Evolutionary conservation across 2,888 invertebrate genomes (phyloP).

Genomic region (Heliconius ismenius): DNA sequence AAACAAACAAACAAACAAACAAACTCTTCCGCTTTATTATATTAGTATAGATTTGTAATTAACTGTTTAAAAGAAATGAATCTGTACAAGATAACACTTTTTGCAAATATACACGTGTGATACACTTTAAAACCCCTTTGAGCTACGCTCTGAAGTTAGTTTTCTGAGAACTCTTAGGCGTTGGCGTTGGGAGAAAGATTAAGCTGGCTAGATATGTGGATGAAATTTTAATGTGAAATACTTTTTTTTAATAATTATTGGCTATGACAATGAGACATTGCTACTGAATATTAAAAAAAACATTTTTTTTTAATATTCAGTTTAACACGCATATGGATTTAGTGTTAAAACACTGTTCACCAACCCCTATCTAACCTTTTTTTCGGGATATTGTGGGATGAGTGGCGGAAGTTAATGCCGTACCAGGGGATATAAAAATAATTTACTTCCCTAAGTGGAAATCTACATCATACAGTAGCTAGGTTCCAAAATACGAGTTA

Average conservation of each 20-base stretch:
- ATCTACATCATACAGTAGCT: too few relatives aligned
- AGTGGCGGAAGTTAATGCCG: not conserved
- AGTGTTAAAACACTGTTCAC: not conserved
- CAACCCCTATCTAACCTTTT: too few relatives aligned
- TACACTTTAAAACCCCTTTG: constrained; percentile 12
- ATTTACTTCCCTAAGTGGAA: too few relatives aligned
- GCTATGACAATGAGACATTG: not conserved
- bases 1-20: too few relatives aligned
- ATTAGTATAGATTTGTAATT: too few relatives aligned
- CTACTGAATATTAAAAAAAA: not conserved
- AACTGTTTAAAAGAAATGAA: constrained; percentile 1
- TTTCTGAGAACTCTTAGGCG: constrained; percentile 4
- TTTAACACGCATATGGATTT: not conserved
- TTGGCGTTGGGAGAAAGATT: not conserved
- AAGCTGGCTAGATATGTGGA: not conserved
- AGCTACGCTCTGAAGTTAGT: constrained; percentile 14
- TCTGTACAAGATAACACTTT: constrained; percentile 7
- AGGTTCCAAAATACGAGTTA: too few relatives aligned
- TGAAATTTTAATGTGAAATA: not conserved
- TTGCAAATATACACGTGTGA: constrained; percentile 14
- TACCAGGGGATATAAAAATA: not conserved
- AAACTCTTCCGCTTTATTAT: too few relatives aligned
- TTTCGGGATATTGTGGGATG: not conserved
- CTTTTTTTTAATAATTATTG: not conserved
- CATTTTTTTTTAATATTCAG: too few relatives aligned